A percentile compares a stretch with the other conserved stretches of the same genome.
Conservation (phyloP, 2,113 vertebrate species). For the Gobius niger region DNA sequence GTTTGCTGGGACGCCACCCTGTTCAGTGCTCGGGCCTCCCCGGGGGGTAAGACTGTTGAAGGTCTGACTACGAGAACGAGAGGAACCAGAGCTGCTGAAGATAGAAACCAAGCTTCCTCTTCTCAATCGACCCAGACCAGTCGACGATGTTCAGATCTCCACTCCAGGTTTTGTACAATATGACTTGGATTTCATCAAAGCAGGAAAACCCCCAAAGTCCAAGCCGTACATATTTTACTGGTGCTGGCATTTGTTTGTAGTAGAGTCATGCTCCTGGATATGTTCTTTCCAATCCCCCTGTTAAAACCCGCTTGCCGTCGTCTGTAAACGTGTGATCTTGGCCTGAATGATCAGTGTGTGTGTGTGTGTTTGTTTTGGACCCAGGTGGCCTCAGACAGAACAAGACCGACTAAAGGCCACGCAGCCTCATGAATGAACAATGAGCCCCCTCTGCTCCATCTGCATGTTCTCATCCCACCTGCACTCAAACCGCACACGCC, state of each 20-base stretch:
- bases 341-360: slow-evolving; percentile 14
- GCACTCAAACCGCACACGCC: background rate
- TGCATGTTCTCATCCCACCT: slow-evolving; percentile 48
- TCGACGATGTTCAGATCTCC: too few species aligned
- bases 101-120: too few species aligned
- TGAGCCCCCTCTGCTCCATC: slow-evolving; percentile 52
- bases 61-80: too few species aligned
- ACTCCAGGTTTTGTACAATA: too few species aligned
- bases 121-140: too few species aligned
- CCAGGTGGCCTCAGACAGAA: slow-evolving; percentile 43
- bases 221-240: too few species aligned
- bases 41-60: too few species aligned
- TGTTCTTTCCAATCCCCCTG: background rate
- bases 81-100: too few species aligned
- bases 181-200: background rate
- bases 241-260: too few species aligned
- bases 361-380: slow-evolving; percentile 24
- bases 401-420: slow-evolving; percentile 53
- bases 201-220: too few species aligned
- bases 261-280: background rate
- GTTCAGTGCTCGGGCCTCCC: too few species aligned
- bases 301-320: background rate
- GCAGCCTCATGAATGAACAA: slow-evolving; percentile 67
- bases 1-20: too few species aligned
- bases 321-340: slow-evolving; percentile 4